Evolutionary conservation across 1,140 invertebrate species (phyloP).

Genomic region (Drosophila sulfurigaster): DNA sequence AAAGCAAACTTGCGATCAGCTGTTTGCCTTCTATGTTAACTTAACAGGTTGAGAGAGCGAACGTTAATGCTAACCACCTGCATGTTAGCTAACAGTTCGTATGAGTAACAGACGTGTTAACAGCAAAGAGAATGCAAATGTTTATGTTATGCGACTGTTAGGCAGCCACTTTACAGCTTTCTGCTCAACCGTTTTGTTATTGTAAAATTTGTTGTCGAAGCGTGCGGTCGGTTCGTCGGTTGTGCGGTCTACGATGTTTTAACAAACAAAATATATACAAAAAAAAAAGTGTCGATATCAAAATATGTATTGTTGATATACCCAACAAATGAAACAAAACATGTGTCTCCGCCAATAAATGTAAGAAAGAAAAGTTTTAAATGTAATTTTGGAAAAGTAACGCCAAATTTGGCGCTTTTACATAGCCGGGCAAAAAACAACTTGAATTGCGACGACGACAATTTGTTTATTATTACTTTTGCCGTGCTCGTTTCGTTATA

Average conservation of each 20-base stretch:
- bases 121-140: not conserved
- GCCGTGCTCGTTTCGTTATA: slow-evolving; percentile 9
- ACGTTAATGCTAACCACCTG: not conserved
- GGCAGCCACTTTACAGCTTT: not conserved
- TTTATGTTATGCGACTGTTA: not conserved
- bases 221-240: slow-evolving; percentile 41
- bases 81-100: slow-evolving; percentile 15
- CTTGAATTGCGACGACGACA: slow-evolving; percentile 11
- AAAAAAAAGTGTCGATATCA: slow-evolving; percentile 33
- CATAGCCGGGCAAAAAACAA: slow-evolving; percentile 6
- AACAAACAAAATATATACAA: too few relatives aligned
- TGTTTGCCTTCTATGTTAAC: not conserved
- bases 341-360: slow-evolving; percentile 37
- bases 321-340: slow-evolving; percentile 17
- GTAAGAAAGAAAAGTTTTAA: slow-evolving; percentile 34
- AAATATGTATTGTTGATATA: slow-evolving; percentile 40
- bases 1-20: slow-evolving; percentile 3
- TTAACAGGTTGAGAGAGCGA: not conserved
- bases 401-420: not conserved
- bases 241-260: slow-evolving; percentile 37
- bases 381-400: not conserved
- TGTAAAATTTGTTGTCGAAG: slow-evolving; percentile 42
- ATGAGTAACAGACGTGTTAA: slow-evolving; percentile 10
- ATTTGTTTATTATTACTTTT: slow-evolving; percentile 25
- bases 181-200: slow-evolving; percentile 24